Evolutionary conservation across 1,140 invertebrate species (phyloP).

Genomic region (Galendromus occidentalis): DNA sequence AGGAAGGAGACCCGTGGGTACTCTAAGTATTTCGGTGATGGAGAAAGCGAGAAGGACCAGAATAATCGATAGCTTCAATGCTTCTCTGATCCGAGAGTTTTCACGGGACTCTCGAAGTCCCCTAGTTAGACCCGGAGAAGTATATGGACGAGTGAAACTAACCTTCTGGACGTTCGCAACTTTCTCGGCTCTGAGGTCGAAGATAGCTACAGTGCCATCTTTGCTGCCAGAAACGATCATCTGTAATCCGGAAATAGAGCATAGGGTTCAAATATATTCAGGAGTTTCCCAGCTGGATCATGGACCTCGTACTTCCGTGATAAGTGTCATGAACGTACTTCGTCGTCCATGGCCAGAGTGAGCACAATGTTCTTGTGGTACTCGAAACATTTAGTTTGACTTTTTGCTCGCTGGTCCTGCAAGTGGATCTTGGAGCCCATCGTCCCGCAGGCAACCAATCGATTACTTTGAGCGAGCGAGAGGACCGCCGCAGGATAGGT

Average conservation of each 20-base stretch:
- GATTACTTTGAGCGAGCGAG: not conserved
- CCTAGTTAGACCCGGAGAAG: too few relatives aligned
- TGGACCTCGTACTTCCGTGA: too few relatives aligned
- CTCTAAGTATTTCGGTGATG: too few relatives aligned
- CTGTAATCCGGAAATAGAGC: not conserved
- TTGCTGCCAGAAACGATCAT: not conserved
- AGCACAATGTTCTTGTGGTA: conserved; percentile 4
- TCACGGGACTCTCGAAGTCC: too few relatives aligned
- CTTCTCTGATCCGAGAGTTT: too few relatives aligned
- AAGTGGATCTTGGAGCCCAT: not conserved
- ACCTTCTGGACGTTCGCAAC: not conserved
- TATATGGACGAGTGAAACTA: not conserved
- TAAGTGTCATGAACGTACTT: not conserved
- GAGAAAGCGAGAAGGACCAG: too few relatives aligned
- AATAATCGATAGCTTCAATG: too few relatives aligned
- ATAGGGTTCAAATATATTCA: not conserved
- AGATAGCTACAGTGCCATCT: not conserved
- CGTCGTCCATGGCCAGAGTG: not conserved
- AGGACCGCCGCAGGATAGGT: not conserved
- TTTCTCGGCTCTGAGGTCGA: not conserved
- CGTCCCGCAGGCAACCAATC: not conserved
- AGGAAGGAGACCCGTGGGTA: too few relatives aligned
- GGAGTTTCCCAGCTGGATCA: too few relatives aligned
- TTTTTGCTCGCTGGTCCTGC: not conserved
- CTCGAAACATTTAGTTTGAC: not conserved